Percentiles rank a stretch among this genome's conserved stretches.
These are phyloP conservation scores for Xyrichtys novacula DNA, from an alignment of 2,797 vertebrate species.

Conservation along the genomic window DNA sequence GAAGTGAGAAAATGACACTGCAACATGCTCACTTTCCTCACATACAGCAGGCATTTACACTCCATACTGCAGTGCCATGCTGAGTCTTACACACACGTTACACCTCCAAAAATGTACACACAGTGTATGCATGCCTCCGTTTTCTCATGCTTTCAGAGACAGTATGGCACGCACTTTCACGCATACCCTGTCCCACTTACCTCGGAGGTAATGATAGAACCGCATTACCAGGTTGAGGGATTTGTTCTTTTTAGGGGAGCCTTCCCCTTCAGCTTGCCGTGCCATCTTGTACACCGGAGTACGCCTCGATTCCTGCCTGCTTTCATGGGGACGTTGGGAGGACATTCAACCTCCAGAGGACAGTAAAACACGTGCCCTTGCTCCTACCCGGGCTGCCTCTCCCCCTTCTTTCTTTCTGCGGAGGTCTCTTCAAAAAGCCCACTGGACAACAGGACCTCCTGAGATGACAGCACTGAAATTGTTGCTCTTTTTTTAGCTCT, in stretches of 20 bases:
- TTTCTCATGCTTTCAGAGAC: conserved; percentile 21
- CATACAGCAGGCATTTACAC: conserved; percentile 33
- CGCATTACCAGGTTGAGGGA: conserved; percentile 87
- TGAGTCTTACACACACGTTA: conserved; percentile 32
- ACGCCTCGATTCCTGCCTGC: conserved; percentile 53
- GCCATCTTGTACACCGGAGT: conserved; percentile 73
- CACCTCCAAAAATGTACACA: conserved; percentile 39
- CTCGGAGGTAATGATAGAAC: conserved; percentile 86
- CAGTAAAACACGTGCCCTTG: conserved; percentile 71
- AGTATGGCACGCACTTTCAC: conserved; percentile 31
- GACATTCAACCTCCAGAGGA: conserved; percentile 65
- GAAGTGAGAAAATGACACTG: conserved; percentile 41
- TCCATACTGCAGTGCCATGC: conserved; percentile 58
- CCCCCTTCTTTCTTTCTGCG: conserved; percentile 24
- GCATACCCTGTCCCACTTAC: conserved; percentile 84
- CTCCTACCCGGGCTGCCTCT: conserved; percentile 72
- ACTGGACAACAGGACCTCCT: conserved; percentile 53
- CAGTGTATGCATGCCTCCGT: conserved; percentile 20
- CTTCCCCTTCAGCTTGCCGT: conserved; percentile 67
- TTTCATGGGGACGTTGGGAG: conserved; percentile 69
- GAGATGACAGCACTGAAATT: conserved; percentile 69
- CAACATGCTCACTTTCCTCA: conserved; percentile 49
- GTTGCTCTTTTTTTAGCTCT: conserved; percentile 57
- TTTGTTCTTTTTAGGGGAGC: conserved; percentile 82
- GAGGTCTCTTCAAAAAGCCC: conserved; percentile 61